Conservation (phyloP, 2,888 invertebrate species). For the Acanthacorydalis orientalis region DNA sequence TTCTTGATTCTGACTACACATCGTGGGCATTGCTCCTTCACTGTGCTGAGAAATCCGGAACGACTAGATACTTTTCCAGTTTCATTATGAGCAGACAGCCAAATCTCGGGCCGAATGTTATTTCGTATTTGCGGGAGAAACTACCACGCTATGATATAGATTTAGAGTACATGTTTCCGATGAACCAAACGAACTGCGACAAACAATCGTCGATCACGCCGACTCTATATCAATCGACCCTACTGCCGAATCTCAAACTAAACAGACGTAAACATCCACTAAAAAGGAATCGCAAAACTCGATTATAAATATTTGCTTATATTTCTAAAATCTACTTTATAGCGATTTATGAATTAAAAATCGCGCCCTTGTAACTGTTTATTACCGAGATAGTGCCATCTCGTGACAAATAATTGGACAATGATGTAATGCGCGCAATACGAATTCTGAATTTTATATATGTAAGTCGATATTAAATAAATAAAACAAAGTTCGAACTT, state of each 20-base stretch:
- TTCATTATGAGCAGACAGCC: conserved; percentile 56
- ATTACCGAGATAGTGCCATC: too few species aligned
- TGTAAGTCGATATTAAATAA: too few species aligned
- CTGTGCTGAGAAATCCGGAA: conserved; percentile 69
- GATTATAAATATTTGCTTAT: too few species aligned
- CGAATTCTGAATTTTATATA: too few species aligned
- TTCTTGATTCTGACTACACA: conserved; percentile 68
- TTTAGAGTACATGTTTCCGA: conserved; percentile 66
- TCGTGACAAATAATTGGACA: too few species aligned
- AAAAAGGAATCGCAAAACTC: too few species aligned
- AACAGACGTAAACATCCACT: background rate
- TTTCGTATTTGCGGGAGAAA: conserved; percentile 61
- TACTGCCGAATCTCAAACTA: background rate
- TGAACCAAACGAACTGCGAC: conserved; percentile 53
- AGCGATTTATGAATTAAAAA: too few species aligned
- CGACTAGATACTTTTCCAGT: conserved; percentile 64
- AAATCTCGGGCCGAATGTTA: conserved; percentile 44
- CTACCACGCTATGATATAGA: conserved; percentile 71
- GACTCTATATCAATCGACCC: conserved; percentile 17
- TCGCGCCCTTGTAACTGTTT: too few species aligned
- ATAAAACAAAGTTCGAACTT: too few species aligned
- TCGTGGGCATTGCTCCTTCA: conserved; percentile 72
- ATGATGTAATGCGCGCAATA: too few species aligned
- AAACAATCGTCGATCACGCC: too few species aligned
- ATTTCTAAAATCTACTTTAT: too few species aligned